A percentile compares a stretch with the other conserved stretches of the same genome.
Conservation (phyloP, 2,113 vertebrate species). For the Rhinogobius similis region DNA sequence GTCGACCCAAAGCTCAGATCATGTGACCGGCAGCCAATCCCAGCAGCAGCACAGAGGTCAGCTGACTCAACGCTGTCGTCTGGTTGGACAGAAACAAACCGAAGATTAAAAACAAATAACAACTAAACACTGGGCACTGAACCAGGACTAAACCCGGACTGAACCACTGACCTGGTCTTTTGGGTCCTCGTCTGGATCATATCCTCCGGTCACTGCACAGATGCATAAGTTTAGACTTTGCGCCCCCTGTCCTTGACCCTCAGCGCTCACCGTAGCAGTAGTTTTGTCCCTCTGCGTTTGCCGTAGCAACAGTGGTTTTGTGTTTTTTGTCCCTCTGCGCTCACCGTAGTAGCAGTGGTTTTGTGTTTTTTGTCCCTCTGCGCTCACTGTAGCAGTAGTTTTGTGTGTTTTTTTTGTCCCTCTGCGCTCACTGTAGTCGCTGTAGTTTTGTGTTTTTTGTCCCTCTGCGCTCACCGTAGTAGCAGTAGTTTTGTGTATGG, state of each 20-base stretch:
- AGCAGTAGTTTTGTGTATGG: too few species aligned
- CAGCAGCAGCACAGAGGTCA: constrained; percentile 1
- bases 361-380: too few species aligned
- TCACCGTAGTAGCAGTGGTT: too few species aligned
- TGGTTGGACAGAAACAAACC: not conserved
- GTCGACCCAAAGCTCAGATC: not conserved
- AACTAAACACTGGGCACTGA: not conserved
- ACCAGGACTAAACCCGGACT: not conserved
- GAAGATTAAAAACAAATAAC: not conserved
- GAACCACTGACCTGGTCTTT: not conserved
- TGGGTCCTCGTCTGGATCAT: not conserved
- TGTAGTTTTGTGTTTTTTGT: too few species aligned
- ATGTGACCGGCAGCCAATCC: not conserved
- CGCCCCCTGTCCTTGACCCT: not conserved
- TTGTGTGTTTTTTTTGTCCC: too few species aligned
- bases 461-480: too few species aligned
- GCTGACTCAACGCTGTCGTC: not conserved
- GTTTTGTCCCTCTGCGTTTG: too few species aligned
- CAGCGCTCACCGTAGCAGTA: not conserved
- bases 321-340: too few species aligned
- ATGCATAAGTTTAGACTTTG: too few species aligned
- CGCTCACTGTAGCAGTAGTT: too few species aligned
- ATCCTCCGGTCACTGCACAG: not conserved
- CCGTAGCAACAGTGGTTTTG: too few species aligned
- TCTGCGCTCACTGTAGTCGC: too few species aligned